Base-by-base conservation (phyloP, 1,140 invertebrate genomes). In the Drosophila equinoxialis region DNA sequence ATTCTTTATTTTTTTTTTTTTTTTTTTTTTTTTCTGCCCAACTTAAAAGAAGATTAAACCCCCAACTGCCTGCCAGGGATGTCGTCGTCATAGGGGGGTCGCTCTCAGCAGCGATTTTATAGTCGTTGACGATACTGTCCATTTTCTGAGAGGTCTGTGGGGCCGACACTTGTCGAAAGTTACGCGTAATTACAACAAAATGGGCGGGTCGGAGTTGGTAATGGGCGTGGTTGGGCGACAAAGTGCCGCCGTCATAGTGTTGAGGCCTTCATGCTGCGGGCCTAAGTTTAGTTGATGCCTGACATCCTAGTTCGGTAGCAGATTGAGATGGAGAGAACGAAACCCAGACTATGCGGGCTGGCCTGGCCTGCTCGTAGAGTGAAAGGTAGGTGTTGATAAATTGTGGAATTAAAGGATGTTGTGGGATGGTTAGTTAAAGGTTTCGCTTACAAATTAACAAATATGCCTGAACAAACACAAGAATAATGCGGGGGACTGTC, bases 41-140 rank as follows among this genome's bases (percentile, higher is more conserved):
- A 89, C 81, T 87, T 87, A 87, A 87, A 87, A 87, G 83, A 80
- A 89, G 84, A 87, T 87, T 87, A 89, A 89, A 89, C 84, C 80
- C 63, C 83, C 77, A 84, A 84, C 65, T 51, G 45, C 45, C 45
- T 5, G 3, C 0, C 37, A 54, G 60, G 55, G 74, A 66, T 65
- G 67, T 62, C 64, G 67, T 59, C 64, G 48, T 51, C 63, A 68
- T 76, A 64, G 66, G 60, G 57, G 68, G 58, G 61, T 68, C 54
- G 86, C 60, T 71, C 66, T 64, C 63, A 77, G 73, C 73, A 79
- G 74, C 64, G 66, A 77, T 75, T 86, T 83, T 87, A 65, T 63
- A 77, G 71, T 63, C 45, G 74, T 51, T 66, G 62, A 66, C 70
- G 62, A 66, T 60, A 54, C 59, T 69, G 71, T 23, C 82, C 67